phyloP scores from a whole-genome alignment of 2,113 vertebrate genomes.

The Lamprologus sp. region DNA sequence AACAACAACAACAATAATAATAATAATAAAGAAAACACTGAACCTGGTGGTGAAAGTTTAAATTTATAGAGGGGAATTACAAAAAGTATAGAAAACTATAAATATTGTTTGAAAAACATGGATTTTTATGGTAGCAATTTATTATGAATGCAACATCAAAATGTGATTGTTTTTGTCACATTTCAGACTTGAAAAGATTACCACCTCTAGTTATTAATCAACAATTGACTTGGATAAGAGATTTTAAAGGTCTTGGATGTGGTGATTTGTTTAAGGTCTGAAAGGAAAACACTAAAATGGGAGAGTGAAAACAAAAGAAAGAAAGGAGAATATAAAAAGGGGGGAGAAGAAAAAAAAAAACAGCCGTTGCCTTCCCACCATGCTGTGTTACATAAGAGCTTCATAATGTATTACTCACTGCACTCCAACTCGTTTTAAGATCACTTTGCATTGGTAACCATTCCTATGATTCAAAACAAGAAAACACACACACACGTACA shows the following conservation, averaged over 20 bases:
- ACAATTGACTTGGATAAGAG: background rate
- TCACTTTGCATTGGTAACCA: background rate
- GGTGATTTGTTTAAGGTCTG: background rate
- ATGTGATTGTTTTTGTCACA: background rate
- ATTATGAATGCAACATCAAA: background rate
- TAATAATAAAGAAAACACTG: background rate
- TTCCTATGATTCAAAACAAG: background rate
- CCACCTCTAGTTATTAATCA: background rate
- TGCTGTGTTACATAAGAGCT: constrained; percentile 6
- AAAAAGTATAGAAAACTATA: background rate
- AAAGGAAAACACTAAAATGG: background rate
- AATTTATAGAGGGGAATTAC: background rate
- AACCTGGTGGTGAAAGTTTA: background rate
- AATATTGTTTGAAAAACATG: background rate
- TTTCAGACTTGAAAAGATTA: background rate
- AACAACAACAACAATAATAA: accelerated
- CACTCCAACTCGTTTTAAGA: background rate
- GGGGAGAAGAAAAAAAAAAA: accelerated
- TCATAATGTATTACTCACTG: constrained; percentile 21
- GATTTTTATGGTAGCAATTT: background rate
- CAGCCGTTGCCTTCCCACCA: background rate
- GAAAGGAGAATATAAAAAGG: background rate
- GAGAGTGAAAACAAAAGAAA: background rate
- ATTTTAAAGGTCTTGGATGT: background rate
- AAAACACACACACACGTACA: background rate